Evolutionary conservation across 2,797 vertebrate genomes (phyloP), one percentile per base, ranked within the genome.

Genomic region (Sebastes minor): DNA sequence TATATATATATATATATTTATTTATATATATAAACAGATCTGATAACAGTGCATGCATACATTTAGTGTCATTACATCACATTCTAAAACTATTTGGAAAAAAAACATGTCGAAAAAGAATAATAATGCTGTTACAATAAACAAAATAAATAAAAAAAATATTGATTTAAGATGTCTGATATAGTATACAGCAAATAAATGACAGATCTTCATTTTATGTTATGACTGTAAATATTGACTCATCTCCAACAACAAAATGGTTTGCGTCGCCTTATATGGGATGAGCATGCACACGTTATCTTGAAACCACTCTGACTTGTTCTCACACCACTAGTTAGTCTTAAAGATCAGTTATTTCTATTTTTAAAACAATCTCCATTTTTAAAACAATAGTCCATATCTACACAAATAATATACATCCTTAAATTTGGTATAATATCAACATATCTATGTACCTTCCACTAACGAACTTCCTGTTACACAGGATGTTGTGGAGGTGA

Each of bases 381-480:
- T 25, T 30, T 16, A 22, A n/a, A n/a, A n/a, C n/a, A n/a, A 27
- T 12, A 1, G 22, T 35, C 27, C 46, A 57, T 11, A 30, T 25
- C 4, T 38, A 13, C 10, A 38, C 1, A 69, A 42, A 28, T n/a
- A 3, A 4, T n/a, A 16, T 18, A 20, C 2, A 35, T 55, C 33
- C 6, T 22, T 71, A 30, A 20, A 33, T 59, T 27, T 32, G 2
- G 3, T 22, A 4, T 5, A 25, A 18, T 62, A 61, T 35, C 33
- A 35, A 35, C 33, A 35, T 35, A 35, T 35, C 33, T 35, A 35
- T 35, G 33, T 0, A 35, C 11, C 18, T 78, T 30, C 16, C 16
- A 2, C 27, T 30, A 22, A 61, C 3, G 2, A 55, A 73, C 88
- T 80, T 90, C 83, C 83, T 87, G 71, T 68, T 22, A 6, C 66